A percentile compares a stretch with the other conserved stretches of the same genome.
Evolutionary conservation across 2,888 invertebrate species (phyloP).

Genomic region (Mechanitis messenoides): DNA sequence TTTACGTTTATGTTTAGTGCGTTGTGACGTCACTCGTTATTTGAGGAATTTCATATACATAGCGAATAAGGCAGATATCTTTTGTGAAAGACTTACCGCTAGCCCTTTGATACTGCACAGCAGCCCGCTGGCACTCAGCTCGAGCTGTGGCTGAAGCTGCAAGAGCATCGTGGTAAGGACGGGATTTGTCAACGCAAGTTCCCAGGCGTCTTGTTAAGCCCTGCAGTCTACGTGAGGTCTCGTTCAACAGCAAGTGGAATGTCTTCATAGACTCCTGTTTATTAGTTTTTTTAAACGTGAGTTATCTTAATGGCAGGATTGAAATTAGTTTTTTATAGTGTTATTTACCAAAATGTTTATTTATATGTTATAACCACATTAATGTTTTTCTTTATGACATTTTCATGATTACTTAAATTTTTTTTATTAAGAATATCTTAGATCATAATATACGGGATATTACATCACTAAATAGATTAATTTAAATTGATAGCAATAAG

Average conservation of each 20-base stretch:
- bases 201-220: slow-evolving; percentile 88
- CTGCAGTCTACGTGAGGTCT: slow-evolving; percentile 89
- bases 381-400: too few species aligned
- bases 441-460: slow-evolving; percentile 5
- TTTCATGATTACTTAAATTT: too few species aligned
- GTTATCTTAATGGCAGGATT: neutral
- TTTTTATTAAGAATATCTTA: neutral
- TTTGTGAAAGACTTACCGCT: slow-evolving; percentile 77
- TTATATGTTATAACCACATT: too few species aligned
- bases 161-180: slow-evolving; percentile 92
- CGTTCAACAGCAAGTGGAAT: slow-evolving; percentile 90
- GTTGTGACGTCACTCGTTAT: too few species aligned
- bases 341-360: too few species aligned
- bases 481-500: slow-evolving; percentile 5
- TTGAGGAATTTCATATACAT: too few species aligned
- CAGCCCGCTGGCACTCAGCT: slow-evolving; percentile 92
- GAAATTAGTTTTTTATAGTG: too few species aligned
- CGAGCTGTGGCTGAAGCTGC: slow-evolving; percentile 86
- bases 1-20: too few species aligned
- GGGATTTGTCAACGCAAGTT: slow-evolving; percentile 89
- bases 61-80: too few species aligned
- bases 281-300: neutral
- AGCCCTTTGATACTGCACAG: slow-evolving; percentile 92
- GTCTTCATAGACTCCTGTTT: slow-evolving; percentile 92
- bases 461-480: slow-evolving; percentile 9